Evolutionary conservation across 2,888 invertebrate genomes (phyloP).

Genomic region (Lomographa bimaculata): DNA sequence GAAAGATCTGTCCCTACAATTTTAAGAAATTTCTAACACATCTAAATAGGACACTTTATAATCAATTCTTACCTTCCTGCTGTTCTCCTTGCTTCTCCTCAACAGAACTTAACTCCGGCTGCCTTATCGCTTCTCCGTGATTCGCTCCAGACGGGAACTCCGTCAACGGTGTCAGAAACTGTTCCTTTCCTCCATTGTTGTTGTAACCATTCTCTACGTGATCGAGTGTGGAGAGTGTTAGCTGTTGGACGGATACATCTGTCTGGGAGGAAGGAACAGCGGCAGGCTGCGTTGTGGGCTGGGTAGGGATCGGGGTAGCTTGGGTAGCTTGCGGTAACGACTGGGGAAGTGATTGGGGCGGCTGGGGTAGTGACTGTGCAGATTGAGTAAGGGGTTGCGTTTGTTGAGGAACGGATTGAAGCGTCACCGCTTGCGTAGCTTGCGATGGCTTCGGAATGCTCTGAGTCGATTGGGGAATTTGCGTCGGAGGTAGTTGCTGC

Average conservation of each 20-base stretch:
- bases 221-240: conserved; percentile 53
- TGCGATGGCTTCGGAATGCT: conserved; percentile 23
- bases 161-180: conserved; percentile 73
- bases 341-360: conserved; percentile 38
- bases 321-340: conserved; percentile 26
- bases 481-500: conserved; percentile 29
- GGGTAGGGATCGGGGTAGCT: conserved; percentile 6
- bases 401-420: conserved; percentile 29
- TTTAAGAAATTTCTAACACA: too few relatives aligned
- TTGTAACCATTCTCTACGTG: conserved; percentile 54
- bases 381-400: conserved; percentile 26
- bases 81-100: conserved; percentile 69
- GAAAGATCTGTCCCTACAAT: too few relatives aligned
- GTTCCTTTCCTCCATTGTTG: conserved; percentile 63
- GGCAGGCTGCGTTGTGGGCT: conserved; percentile 4
- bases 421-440: not conserved
- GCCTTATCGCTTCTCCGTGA: conserved; percentile 57
- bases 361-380: conserved; percentile 21
- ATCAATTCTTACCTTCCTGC: conserved; percentile 56
- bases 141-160: conserved; percentile 64
- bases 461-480: conserved; percentile 29
- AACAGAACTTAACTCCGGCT: conserved; percentile 68
- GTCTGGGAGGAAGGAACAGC: conserved; percentile 24
- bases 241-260: conserved; percentile 58
- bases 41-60: too few relatives aligned